phyloP scores from a whole-genome alignment of 1,140 invertebrate genomes.

The Procambarus clarkii region DNA sequence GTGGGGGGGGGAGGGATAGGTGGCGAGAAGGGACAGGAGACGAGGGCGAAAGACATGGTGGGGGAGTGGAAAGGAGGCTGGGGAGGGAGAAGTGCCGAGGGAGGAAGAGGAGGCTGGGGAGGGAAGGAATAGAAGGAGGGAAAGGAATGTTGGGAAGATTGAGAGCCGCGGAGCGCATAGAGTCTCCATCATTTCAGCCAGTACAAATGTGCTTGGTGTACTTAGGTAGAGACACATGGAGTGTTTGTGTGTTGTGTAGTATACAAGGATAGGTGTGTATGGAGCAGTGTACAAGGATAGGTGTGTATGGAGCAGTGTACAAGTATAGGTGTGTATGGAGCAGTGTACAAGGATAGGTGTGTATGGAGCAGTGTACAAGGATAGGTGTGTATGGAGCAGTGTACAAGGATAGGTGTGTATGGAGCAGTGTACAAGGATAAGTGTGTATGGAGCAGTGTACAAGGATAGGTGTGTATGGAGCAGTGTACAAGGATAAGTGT shows the following conservation, averaged over 20 bases:
- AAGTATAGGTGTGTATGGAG: background rate
- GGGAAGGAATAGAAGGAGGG: background rate
- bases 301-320: background rate
- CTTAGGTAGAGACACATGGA: no score
- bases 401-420: no score
- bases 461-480: no score
- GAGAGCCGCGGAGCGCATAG: background rate
- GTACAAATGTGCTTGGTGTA: background rate
- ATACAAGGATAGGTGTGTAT: no score
- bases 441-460: no score
- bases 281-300: no score
- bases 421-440: no score
- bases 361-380: no score
- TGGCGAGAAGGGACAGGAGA: background rate
- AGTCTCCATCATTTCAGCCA: no score
- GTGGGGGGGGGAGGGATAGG: background rate
- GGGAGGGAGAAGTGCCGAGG: background rate
- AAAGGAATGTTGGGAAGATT: background rate
- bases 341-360: background rate
- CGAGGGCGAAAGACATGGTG: background rate
- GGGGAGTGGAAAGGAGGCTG: background rate
- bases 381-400: no score
- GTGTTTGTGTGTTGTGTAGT: no score
- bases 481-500: no score
- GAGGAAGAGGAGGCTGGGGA: background rate